Base-by-base conservation (phyloP, 1,140 invertebrate species). In the Pseudomyrmex dendroicus region DNA sequence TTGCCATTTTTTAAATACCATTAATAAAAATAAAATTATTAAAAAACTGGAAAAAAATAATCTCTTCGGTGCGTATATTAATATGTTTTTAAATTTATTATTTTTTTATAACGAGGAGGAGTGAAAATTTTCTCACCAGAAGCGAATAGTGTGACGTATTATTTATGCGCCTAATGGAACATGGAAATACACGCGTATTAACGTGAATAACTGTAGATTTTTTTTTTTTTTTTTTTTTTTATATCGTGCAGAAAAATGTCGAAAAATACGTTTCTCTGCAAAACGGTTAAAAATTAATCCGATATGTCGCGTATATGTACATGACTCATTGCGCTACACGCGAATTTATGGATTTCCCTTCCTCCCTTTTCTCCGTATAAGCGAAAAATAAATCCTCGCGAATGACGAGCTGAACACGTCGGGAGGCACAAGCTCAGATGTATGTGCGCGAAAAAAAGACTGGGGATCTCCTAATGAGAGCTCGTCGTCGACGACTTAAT, bases 401-500 rank as follows among this genome's bases (percentile, higher is more conserved):
- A 35, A 80, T 80, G 66, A 72, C 20, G n/a, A 25, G 20, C 5
- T 9, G 15, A 59, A 80, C 35, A 80, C 56, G 54, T 35, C 15
- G 66, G 35, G 54, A 50, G 35, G 72, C 59, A 15, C 59, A 20
- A 61, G 46, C 12, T 35, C 54, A 10, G 12, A 70, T 17, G 7
- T 70, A 35, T 35, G 5, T 35, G 35, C 2, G 64, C 2, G 64
- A 50, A 70, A 78, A 61, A 80, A 72, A 59, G 3, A 9, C 1
- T 7, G 35, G 35, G 8, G 15, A 35, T 70, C 44, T 68, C 20
- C 25, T 73, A 63, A 77, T 57, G 61, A 54, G 57, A 73, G 62
- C 52, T 56, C 70, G 70, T 84, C 63, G 48, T 9, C 57, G 50
- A 22, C 61, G 15, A 84, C 61, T 87, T 85, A 87, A 88, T 87